Evolutionary conservation across 2,888 invertebrate species (phyloP).

Genomic region (Clepsis dumicolana): DNA sequence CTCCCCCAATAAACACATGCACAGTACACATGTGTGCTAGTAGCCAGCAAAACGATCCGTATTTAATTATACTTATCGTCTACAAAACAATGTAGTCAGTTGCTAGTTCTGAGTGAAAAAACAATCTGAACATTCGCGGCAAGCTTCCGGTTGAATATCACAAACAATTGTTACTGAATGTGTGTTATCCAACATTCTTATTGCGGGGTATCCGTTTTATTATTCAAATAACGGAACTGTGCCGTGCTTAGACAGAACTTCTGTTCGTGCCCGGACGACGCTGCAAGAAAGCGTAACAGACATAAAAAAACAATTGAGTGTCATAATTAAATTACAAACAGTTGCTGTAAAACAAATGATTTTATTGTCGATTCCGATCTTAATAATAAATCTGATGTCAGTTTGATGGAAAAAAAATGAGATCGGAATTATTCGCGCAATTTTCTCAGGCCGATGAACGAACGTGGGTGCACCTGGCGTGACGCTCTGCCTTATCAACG

Average conservation of each 20-base stretch:
- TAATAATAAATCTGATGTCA: constrained; percentile 66
- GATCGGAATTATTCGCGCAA: constrained; percentile 64
- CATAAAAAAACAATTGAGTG: constrained; percentile 17
- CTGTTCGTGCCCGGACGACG: constrained; percentile 7
- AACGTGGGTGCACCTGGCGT: constrained; percentile 60
- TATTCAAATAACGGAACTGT: constrained; percentile 28
- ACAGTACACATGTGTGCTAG: not conserved
- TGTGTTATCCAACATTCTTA: constrained; percentile 21
- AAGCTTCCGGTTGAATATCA: constrained; percentile 4
- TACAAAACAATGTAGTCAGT: not conserved
- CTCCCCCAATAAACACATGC: not conserved
- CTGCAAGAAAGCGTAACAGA: constrained; percentile 25
- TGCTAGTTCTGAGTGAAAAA: not conserved
- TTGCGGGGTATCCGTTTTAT: constrained; percentile 13
- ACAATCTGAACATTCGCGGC: not conserved
- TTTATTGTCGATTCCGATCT: constrained; percentile 66
- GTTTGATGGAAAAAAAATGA: constrained; percentile 63
- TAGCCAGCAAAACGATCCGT: not conserved
- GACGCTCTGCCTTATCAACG: constrained; percentile 63
- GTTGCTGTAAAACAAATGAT: constrained; percentile 66
- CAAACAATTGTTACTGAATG: not conserved
- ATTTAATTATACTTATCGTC: not conserved
- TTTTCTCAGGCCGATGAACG: constrained; percentile 65
- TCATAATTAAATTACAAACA: constrained; percentile 19
- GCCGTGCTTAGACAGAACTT: constrained; percentile 1